Evolutionary conservation across 92 coral and sea anemone species (phyloP).

Genomic region (Palythoa heliodiscus): DNA sequence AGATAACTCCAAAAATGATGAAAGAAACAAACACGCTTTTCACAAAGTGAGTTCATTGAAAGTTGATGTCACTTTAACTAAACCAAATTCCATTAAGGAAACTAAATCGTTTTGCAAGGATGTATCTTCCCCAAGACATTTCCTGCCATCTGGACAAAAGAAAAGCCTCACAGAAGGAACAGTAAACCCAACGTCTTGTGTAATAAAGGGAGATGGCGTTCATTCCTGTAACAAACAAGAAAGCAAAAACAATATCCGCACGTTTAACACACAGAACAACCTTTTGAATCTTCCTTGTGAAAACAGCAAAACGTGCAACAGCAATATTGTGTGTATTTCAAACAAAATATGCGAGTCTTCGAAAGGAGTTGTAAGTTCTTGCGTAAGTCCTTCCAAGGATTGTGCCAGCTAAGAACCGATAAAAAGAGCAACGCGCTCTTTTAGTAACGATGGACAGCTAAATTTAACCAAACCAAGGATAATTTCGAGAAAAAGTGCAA

Average conservation of each 20-base stretch:
- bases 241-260: background rate
- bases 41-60: constrained; percentile 16
- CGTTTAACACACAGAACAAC: background rate
- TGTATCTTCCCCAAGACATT: background rate
- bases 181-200: background rate
- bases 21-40: background rate
- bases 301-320: background rate
- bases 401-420: background rate
- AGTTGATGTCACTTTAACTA: background rate
- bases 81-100: background rate
- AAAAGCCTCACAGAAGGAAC: background rate
- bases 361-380: background rate
- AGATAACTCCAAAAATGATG: background rate
- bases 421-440: background rate
- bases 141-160: background rate
- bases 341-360: background rate
- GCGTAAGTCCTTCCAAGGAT: background rate
- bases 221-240: background rate
- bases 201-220: background rate
- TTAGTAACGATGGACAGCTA: background rate
- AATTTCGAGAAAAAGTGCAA: constrained; percentile 7
- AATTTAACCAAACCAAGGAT: background rate
- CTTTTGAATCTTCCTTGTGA: background rate
- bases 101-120: background rate
- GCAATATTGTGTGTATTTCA: background rate